Evolutionary conservation across 1,140 invertebrate species (phyloP), one percentile per base, ranked within the genome.

Genomic region (Glossosoma conforme): DNA sequence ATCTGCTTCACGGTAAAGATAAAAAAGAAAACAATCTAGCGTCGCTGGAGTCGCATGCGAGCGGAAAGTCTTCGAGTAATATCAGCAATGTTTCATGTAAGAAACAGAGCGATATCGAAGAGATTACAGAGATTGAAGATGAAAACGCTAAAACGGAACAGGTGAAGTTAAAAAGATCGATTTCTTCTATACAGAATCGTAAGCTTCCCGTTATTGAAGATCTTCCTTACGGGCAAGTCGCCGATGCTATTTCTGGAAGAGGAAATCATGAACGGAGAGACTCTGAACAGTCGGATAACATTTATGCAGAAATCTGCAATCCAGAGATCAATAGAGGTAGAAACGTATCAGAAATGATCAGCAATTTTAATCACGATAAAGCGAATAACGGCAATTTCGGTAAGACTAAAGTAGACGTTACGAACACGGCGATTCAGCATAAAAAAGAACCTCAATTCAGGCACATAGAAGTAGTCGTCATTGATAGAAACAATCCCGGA

Each of bases 261-360:
- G 38, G 44, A 19, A 64, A 66, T 56, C 69, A 70, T 42, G 72
- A 75, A 53, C 65, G 64, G 41, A 54, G 64, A 25, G 69, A 73
- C 46, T 67, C 66, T 3, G 75, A 79, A 59, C 63, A 70, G 3
- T 77, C 77, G 41, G 78, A 80, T 49, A 80, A 79, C 48, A 79
- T 80, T 52, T 80, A 80, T 56, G 77, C 78, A 30, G 78, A 80
- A 57, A 79, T 80, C 25, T 79, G 77, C 56, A 67, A 74, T 32
- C 69, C 71, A 1, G 44, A 59, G 38, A 13, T 30, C 6, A 53
- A 35, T 20, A 38, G 15, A 37, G 22, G 20, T 2, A 53, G 41
- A 46, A 69, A 65, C 45, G 62, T 49, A 24, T 25, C 21, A 11
- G 3, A 13, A 17, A 36, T 36, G 10, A 65, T 65, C 43, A 71